Evolutionary conservation across 2,797 vertebrate species (phyloP), one percentile per base, ranked within the genome.

Genomic region (Gila robusta): DNA sequence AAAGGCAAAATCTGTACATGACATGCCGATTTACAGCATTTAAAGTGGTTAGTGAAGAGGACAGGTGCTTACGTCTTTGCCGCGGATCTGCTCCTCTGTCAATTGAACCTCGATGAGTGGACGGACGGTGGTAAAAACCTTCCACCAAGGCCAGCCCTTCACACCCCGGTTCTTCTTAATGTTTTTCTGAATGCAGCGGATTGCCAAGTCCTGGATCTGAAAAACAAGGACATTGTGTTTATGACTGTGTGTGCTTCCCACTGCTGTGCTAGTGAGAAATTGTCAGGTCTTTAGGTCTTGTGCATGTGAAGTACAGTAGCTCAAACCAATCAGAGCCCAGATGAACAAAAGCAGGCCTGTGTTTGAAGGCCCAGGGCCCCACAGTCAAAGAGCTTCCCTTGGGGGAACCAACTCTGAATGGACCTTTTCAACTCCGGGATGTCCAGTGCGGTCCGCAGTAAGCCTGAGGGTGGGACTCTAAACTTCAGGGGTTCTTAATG

Each of bases 71-170:
- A 99, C 97, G 88, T 99, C 98, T 95, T 97, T 99, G 92, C 93
- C 94, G 0, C 96, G 95, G 93, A 98, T 98, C 95, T 99, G 98
- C 81, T 99, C 98, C 92, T 99, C 98, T 0, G 96, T 97, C 88
- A 99, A 96, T 92, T 99, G 98, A 87, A 99, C 97, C 91, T 98
- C 95, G 17, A 99, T 97, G 87, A 99, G 97, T 32, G 98, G 98
- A 86, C 97, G 95, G 26, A 99, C 98, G 0, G 97, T 98, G 81
- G 97, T 99, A 91, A 99, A 98, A 79, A 99, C 92, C 89, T 97
- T 98, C 98, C 98, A 99, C 98, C 98, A 99, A 32, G 96, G 97
- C 98, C 98, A 99, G 91, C 90, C 95, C 92, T 99, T 99, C 91
- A 99, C 98, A 0, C 98, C 97, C 14, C 94, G 96, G 94, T 98